Base-by-base conservation (phyloP, 2,113 vertebrate genomes). In the Cygnus atratus region DNA sequence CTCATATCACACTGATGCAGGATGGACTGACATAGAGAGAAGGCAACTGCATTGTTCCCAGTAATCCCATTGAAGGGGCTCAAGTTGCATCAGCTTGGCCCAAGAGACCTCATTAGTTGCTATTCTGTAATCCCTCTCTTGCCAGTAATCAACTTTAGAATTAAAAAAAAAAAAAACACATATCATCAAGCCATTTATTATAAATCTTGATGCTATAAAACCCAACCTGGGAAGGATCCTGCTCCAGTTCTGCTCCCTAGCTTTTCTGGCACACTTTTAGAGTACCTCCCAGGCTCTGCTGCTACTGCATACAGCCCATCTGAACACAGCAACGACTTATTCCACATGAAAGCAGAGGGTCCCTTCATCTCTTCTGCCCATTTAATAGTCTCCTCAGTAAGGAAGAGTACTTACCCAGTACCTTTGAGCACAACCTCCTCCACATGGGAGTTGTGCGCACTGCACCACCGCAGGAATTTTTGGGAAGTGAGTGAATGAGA, bases 371-470 rank as follows among this genome's bases (percentile, higher is more conserved):
- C n/a, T 66, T 20, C 59, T 46, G 6, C 15, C 39, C 16, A 4
- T 21, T 21, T 21, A 17, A 65, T 29, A 25, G 14, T 4, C 52
- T 37, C 14, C 44, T 67, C 44, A 55, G n/a, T 17, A 44, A 61
- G 39, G 58, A 76, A 13, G 25, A 9, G 16, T 4, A 29, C 57
- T 66, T n/a, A 9, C 0, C 4, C 9, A 16, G 12, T 17, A 33
- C 18, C 70, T 50, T 7, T 16, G 63, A 72, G 50, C 16, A 39
- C 10, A 28, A 52, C 33, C 33, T 13, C 10, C 41, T 12, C 37
- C 10, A 7, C 35, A 21, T 0, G 11, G 10, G 29, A 54, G 13
- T 1, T 25, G 39, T 3, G 1, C 1, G 6, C 44, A 31, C 15
- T 39, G 17, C 37, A 14, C 6, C 28, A 6, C 35, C 3, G 10